These are phyloP conservation scores for Simalia tracyae DNA, from an alignment of 2,797 vertebrate genomes.

Conservation along the genomic window DNA sequence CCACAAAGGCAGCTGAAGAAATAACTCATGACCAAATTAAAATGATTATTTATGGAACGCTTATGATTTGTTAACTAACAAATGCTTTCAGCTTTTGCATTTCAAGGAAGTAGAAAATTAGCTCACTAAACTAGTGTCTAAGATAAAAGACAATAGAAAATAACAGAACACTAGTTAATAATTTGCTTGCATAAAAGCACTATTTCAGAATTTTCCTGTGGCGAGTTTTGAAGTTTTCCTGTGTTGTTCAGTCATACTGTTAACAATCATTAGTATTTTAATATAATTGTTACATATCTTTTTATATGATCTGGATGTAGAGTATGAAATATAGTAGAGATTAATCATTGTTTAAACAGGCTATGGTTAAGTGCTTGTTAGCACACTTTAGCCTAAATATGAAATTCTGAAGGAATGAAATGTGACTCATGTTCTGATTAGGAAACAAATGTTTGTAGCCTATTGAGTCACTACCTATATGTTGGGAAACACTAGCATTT, in stretches of 20 bases:
- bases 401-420: neutral
- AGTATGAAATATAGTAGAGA: no score
- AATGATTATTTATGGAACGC: neutral
- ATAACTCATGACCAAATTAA: neutral
- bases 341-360: neutral
- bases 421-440: neutral
- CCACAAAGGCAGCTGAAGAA: neutral
- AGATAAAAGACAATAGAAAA: constrained; percentile 35
- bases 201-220: constrained; percentile 55
- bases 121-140: constrained; percentile 51
- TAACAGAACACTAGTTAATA: constrained; percentile 48
- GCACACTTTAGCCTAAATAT: no score
- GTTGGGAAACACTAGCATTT: neutral
- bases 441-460: neutral
- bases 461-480: neutral
- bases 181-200: constrained; percentile 44
- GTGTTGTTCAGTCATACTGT: constrained; percentile 35
- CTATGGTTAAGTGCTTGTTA: neutral
- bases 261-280: constrained; percentile 27
- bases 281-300: neutral
- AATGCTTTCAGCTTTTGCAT: neutral
- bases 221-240: constrained; percentile 44
- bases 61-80: neutral
- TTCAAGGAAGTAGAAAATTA: constrained; percentile 20
- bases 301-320: neutral